Evolutionary conservation across 2,888 invertebrate genomes (phyloP), one percentile per base, ranked within the genome.

Genomic region (Eristalis tenax): DNA sequence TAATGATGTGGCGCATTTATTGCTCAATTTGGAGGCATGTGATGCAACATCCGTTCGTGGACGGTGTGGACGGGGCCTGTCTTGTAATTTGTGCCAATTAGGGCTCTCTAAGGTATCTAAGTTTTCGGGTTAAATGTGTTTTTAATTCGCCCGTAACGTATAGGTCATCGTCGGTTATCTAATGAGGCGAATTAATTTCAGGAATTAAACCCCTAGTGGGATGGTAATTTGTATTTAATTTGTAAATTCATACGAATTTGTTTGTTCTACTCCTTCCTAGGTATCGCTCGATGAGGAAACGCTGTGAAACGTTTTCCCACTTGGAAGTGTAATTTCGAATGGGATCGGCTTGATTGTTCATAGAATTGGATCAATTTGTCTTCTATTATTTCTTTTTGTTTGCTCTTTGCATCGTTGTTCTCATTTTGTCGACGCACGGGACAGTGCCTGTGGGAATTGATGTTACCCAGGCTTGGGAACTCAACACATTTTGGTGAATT

Each of bases 61-160:
- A 50, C 50, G 50, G 18, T 18, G 50, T 8, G 50, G 65, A 75
- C 75, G 71, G 79, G 43, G 74, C 38, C 23, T 68, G 80, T 69
- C 87, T 83, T 79, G 79, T 87, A 83, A 87, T 87, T 87, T 87
- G 83, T 80, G 87, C 83, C 87, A 87, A 87, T 87, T 79, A 87
- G 77, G 23, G 18, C 50, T 18, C 50, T 50, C 50, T 50, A 26
- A 26, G 26, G 26, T 6, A 10, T 71, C 71, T 64, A 79, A 87
- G 76, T 78, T 87, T 82, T 80, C 76, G 73, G 79, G 79, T 87
- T 87, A 87, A 87, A 87, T 87, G 87, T 76, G 87, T 83, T 87
- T 87, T 87, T 87, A 87, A 87, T 87, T 83, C 76, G 83, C 71
- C 56, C 76, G 83, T 83, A 87, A 83, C 83, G 79, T 83, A 87